Conservation (phyloP, 2,888 invertebrate genomes). For the Norana najaformis region DNA sequence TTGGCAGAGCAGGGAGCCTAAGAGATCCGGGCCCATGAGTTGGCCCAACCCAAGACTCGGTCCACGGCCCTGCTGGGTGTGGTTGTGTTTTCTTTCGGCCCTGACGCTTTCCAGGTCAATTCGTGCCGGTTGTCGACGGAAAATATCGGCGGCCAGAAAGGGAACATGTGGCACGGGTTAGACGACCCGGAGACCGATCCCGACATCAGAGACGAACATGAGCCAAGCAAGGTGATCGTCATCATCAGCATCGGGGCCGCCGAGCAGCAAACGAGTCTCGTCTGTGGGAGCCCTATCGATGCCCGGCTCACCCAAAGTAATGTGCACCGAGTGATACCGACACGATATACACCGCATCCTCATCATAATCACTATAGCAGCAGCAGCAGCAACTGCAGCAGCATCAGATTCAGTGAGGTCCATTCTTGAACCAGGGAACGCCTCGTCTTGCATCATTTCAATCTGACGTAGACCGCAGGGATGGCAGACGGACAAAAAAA, state of each 20-base stretch:
- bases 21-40: too few species aligned
- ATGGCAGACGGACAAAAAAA: neutral
- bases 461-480: neutral
- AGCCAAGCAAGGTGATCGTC: neutral
- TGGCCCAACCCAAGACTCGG: too few species aligned
- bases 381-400: neutral
- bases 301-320: neutral
- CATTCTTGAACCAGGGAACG: neutral
- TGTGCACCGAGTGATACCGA: neutral
- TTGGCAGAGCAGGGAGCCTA: too few species aligned
- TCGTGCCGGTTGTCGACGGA: neutral
- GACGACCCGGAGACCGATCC: neutral
- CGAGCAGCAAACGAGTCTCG: neutral
- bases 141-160: neutral
- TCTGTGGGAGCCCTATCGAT: neutral
- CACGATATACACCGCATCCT: neutral
- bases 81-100: neutral
- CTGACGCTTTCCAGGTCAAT: neutral
- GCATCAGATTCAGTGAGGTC: neutral
- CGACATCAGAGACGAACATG: neutral
- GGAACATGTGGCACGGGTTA: neutral
- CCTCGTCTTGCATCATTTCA: neutral
- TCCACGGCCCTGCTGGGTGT: neutral
- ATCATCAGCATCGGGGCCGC: neutral
- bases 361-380: neutral